A percentile compares a stretch with the other conserved stretches of the same genome.
phyloP scores from a whole-genome alignment of 1,140 invertebrate species.

The Sycophila sp. region DNA sequence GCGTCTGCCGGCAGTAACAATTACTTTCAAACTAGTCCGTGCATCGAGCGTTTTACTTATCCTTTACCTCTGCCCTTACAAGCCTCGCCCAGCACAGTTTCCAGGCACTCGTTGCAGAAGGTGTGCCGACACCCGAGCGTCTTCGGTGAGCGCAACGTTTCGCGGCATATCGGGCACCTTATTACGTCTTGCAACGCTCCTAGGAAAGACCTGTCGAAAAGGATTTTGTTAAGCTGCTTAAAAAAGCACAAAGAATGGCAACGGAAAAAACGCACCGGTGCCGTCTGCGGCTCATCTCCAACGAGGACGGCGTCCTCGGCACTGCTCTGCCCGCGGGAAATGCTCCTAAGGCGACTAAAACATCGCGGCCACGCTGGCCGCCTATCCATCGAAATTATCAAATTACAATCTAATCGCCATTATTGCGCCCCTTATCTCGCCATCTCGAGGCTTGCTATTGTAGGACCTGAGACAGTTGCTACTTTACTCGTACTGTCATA shows the following conservation, averaged over 20 bases:
- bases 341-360: too few relatives aligned
- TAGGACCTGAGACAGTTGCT: too few relatives aligned
- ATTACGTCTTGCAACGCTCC: slow-evolving; percentile 73
- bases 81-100: slow-evolving; percentile 54
- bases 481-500: too few relatives aligned
- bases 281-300: not conserved
- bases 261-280: not conserved
- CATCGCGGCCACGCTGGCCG: too few relatives aligned
- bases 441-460: too few relatives aligned
- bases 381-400: too few relatives aligned
- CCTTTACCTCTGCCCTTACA: not conserved
- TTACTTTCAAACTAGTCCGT: not conserved
- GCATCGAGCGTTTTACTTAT: not conserved
- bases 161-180: slow-evolving; percentile 77
- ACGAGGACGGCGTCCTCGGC: not conserved
- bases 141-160: slow-evolving; percentile 73
- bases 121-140: slow-evolving; percentile 82
- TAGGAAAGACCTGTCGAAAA: slow-evolving; percentile 58
- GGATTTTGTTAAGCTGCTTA: too few relatives aligned
- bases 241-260: not conserved
- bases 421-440: too few relatives aligned
- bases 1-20: too few relatives aligned
- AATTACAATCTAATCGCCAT: too few relatives aligned
- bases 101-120: slow-evolving; percentile 75
- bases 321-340: too few relatives aligned